These are phyloP conservation scores for Listronotus bonariensis DNA, from an alignment of 1,140 invertebrate species.

Conservation along the genomic window DNA sequence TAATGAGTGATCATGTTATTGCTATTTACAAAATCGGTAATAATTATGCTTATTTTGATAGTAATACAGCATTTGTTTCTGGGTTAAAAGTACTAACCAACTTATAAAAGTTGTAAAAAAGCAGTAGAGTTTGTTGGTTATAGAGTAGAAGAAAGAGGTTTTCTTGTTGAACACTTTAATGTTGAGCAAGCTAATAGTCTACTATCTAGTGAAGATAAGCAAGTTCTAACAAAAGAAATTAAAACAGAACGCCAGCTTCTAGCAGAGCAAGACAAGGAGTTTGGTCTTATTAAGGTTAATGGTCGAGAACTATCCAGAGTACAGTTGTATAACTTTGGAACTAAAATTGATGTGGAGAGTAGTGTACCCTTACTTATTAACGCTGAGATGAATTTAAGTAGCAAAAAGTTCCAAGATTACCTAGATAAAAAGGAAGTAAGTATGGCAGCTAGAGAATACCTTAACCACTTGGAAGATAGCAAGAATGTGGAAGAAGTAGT, in stretches of 20 bases:
- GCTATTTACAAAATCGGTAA: constrained; percentile 2
- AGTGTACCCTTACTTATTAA: constrained; percentile 8
- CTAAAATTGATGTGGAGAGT: constrained; percentile 5
- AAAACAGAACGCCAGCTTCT: constrained; percentile 7
- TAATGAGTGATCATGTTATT: too few relatives aligned
- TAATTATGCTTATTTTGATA: constrained; percentile 9
- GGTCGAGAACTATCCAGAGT: constrained; percentile 2
- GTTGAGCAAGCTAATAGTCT: constrained; percentile 1
- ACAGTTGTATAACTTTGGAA: constrained; percentile 7
- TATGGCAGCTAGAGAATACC: constrained; percentile 6
- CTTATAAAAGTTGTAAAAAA: constrained; percentile 9
- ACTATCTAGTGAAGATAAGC: constrained; percentile 7
- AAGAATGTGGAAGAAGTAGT: constrained; percentile 10
- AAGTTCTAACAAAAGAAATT: constrained; percentile 11
- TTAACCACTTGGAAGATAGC: constrained; percentile 2
- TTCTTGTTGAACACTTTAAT: constrained; percentile 9
- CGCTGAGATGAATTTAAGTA: constrained; percentile 7
- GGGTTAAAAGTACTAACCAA: not conserved
- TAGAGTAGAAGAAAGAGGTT: constrained; percentile 6
- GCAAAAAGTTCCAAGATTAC: constrained; percentile 7
- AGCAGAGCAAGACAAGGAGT: constrained; percentile 1
- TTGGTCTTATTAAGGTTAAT: constrained; percentile 9
- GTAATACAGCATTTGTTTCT: constrained; percentile 8
- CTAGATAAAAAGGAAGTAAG: constrained; percentile 6
- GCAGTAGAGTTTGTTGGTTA: constrained; percentile 3